Percentiles rank a stretch among this genome's conserved stretches.
Evolutionary conservation across 1,140 invertebrate genomes (phyloP).

Genomic region (Tribolium madens): DNA sequence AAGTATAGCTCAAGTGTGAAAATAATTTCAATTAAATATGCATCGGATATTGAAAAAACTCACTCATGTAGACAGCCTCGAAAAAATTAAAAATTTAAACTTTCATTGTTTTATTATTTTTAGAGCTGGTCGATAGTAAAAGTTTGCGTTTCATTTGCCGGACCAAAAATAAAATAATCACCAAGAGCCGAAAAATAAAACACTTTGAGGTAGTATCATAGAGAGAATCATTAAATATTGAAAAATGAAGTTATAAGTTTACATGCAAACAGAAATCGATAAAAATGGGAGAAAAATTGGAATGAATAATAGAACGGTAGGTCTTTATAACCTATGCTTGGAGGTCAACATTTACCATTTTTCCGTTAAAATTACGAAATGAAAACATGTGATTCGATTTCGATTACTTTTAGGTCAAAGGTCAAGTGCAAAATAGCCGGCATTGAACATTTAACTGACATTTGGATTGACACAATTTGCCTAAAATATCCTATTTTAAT

Average conservation of each 20-base stretch:
- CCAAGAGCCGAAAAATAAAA: neutral
- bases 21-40: neutral
- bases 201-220: neutral
- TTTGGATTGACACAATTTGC: neutral
- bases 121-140: neutral
- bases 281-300: constrained; percentile 5
- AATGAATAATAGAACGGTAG: neutral
- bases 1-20: neutral
- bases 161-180: neutral
- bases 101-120: constrained; percentile 9
- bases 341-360: neutral
- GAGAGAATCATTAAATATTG: neutral
- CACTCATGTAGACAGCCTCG: neutral
- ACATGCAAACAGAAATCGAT: constrained; percentile 8
- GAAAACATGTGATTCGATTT: neutral
- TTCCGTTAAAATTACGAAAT: neutral
- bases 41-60: neutral
- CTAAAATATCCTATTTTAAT: neutral
- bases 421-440: neutral
- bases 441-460: neutral
- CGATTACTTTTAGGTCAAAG: neutral
- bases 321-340: neutral
- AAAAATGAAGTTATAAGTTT: constrained; percentile 9
- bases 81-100: constrained; percentile 20
- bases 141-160: neutral